Evolutionary conservation across 2,888 invertebrate genomes (phyloP).

Genomic region (Yponomeuta sedellus): DNA sequence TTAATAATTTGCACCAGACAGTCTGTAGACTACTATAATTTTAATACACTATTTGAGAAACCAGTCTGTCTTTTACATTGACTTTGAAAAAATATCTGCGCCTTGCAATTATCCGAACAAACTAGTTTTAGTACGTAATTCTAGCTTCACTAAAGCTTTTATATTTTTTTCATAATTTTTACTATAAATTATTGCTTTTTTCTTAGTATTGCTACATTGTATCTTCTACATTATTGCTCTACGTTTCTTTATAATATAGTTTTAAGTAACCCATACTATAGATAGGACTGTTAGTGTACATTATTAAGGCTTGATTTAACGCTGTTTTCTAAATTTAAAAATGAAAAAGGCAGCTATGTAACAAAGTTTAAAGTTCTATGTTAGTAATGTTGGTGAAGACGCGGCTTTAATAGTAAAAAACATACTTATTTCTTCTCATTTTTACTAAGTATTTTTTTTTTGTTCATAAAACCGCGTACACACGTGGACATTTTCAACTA

Average conservation of each 20-base stretch:
- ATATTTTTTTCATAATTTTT: slow-evolving; percentile 37
- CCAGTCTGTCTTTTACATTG: slow-evolving; percentile 48
- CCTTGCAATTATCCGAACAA: slow-evolving; percentile 53
- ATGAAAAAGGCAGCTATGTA: slow-evolving; percentile 6
- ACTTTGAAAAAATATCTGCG: slow-evolving; percentile 70
- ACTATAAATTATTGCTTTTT: slow-evolving; percentile 49
- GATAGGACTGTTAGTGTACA: slow-evolving; percentile 5
- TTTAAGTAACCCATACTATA: slow-evolving; percentile 30
- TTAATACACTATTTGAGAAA: slow-evolving; percentile 38
- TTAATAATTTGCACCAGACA: slow-evolving; percentile 9
- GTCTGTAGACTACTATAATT: slow-evolving; percentile 31
- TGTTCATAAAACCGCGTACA: background rate
- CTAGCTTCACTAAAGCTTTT: slow-evolving; percentile 71
- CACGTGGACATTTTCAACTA: background rate
- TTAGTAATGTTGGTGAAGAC: background rate
- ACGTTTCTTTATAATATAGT: slow-evolving; percentile 45
- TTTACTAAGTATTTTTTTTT: background rate
- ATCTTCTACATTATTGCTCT: slow-evolving; percentile 32
- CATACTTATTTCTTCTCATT: background rate
- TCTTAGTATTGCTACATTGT: slow-evolving; percentile 18
- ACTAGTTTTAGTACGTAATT: slow-evolving; percentile 68
- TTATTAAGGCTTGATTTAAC: slow-evolving; percentile 13
- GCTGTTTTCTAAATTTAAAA: slow-evolving; percentile 7
- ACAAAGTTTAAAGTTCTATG: background rate
- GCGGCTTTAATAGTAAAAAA: slow-evolving; percentile 5